Conservation (phyloP, 2,888 invertebrate genomes). For the Cosmopolites sordidus region DNA sequence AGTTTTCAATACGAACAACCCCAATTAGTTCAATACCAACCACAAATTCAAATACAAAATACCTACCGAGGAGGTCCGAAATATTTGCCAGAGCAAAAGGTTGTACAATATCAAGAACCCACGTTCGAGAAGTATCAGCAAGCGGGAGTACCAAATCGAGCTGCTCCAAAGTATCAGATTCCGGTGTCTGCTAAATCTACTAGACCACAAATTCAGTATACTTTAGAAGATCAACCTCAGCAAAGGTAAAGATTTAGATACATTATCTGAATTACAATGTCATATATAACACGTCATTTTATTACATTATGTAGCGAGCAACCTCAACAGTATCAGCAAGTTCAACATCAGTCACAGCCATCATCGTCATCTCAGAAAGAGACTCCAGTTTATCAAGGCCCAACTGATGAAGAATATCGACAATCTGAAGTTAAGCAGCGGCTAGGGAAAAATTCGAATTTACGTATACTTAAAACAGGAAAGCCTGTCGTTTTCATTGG, state of each 20-base stretch:
- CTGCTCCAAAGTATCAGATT: slow-evolving; percentile 8
- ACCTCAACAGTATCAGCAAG: slow-evolving; percentile 4
- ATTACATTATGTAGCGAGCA: background rate
- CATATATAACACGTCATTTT: no score
- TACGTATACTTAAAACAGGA: slow-evolving; percentile 18
- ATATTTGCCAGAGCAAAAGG: slow-evolving; percentile 15
- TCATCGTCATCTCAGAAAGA: background rate
- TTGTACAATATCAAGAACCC: slow-evolving; percentile 6
- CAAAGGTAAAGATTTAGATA: slow-evolving; percentile 6
- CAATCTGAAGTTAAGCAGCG: slow-evolving; percentile 15
- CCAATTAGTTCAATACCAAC: slow-evolving; percentile 2
- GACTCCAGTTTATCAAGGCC: slow-evolving; percentile 11
- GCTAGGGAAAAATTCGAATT: slow-evolving; percentile 20
- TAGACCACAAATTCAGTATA: slow-evolving; percentile 11
- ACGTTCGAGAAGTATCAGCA: slow-evolving; percentile 5
- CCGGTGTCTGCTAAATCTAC: background rate
- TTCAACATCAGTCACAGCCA: slow-evolving; percentile 5
- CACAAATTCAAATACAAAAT: background rate
- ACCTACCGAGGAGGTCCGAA: slow-evolving; percentile 4
- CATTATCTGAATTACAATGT: no score
- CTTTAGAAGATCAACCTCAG: slow-evolving; percentile 6
- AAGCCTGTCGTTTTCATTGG: slow-evolving; percentile 23
- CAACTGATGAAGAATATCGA: slow-evolving; percentile 19
- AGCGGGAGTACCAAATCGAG: background rate
- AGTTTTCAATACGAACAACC: slow-evolving; percentile 4